Evolutionary conservation across 2,888 invertebrate genomes (phyloP).

Genomic region (Melangyna quadrimaculata): DNA sequence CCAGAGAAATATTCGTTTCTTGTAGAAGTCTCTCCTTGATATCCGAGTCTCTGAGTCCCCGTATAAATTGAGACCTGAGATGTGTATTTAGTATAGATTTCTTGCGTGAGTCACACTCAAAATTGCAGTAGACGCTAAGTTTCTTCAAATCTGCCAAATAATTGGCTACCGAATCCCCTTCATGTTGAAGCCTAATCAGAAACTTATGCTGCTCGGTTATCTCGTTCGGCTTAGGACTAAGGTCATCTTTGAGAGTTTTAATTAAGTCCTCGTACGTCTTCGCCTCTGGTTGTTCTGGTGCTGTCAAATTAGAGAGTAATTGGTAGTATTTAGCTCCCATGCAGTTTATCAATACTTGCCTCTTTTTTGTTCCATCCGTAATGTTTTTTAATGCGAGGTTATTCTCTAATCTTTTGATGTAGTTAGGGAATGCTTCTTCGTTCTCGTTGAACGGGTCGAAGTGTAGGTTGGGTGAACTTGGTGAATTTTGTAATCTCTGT

Average conservation of each 20-base stretch:
- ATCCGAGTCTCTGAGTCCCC: constrained; percentile 34
- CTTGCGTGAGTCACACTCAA: background rate
- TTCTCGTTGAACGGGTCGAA: background rate
- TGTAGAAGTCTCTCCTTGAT: constrained; percentile 37
- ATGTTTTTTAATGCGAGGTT: background rate
- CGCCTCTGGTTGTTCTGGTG: too few species aligned
- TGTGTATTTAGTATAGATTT: background rate
- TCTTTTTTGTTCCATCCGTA: background rate
- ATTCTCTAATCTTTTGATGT: too few species aligned
- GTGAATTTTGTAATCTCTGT: background rate
- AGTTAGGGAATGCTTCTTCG: background rate
- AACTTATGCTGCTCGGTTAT: too few species aligned
- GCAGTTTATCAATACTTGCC: background rate
- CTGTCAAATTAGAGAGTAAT: too few species aligned
- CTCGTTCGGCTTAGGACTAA: background rate
- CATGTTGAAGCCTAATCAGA: too few species aligned
- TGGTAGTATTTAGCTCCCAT: constrained; percentile 1
- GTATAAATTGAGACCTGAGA: constrained; percentile 41
- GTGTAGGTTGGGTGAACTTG: background rate
- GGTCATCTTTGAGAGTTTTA: background rate
- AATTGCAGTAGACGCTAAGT: too few species aligned
- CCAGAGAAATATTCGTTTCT: constrained; percentile 17
- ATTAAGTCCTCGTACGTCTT: background rate
- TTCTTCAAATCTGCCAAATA: too few species aligned
- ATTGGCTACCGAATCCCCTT: too few species aligned